Conservation (phyloP, 92 coral and sea anemone genomes). For the Phymanthus crucifer region DNA sequence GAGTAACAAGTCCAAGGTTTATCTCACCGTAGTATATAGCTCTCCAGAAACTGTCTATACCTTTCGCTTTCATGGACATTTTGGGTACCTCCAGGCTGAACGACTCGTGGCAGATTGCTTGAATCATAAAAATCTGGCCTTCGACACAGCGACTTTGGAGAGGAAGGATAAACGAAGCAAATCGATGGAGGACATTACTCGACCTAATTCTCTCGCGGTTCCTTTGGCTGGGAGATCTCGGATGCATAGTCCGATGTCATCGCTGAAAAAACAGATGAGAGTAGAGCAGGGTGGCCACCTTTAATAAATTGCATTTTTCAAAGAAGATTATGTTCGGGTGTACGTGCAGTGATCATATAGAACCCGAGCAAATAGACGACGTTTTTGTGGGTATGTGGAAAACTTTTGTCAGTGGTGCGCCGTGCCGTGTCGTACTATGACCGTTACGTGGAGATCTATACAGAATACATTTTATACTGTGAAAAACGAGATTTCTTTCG, state of each 20-base stretch:
- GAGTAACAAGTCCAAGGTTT: slow-evolving; percentile 66
- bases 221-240: slow-evolving; percentile 25
- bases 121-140: slow-evolving; percentile 59
- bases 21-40: slow-evolving; percentile 38
- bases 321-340: too few species aligned
- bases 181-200: slow-evolving; percentile 21
- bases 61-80: slow-evolving; percentile 73
- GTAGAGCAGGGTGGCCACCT: not conserved
- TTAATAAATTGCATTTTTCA: not conserved
- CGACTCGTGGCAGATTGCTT: slow-evolving; percentile 68
- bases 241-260: slow-evolving; percentile 26
- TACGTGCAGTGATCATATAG: too few species aligned
- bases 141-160: slow-evolving; percentile 34
- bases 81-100: slow-evolving; percentile 73
- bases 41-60: slow-evolving; percentile 17
- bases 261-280: slow-evolving; percentile 42
- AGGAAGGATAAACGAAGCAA: not conserved
- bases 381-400: too few species aligned
- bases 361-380: too few species aligned
- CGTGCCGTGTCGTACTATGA: too few species aligned
- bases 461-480: too few species aligned
- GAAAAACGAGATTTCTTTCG: too few species aligned
- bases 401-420: too few species aligned
- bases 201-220: slow-evolving; percentile 3
- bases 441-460: too few species aligned